Percentiles rank a stretch among this genome's conserved stretches.
These are phyloP conservation scores for Tetragnatha versicolor DNA, from an alignment of 1,140 invertebrate genomes.

Conservation along the genomic window DNA sequence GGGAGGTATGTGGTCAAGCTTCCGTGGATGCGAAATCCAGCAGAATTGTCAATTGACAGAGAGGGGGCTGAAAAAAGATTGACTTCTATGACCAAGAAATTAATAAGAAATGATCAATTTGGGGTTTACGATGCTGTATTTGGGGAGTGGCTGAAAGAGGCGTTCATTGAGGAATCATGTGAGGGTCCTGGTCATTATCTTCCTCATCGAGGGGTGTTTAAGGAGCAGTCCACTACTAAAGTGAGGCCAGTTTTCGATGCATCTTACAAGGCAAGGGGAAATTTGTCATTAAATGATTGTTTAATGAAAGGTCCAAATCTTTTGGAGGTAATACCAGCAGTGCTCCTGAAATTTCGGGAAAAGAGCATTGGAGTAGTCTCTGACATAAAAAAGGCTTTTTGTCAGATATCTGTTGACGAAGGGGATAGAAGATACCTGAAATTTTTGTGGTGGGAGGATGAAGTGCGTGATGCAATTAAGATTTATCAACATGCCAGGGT, in stretches of 20 bases:
- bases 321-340: constrained; percentile 58
- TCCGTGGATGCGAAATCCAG: not conserved
- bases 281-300: constrained; percentile 52
- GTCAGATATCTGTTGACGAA: constrained; percentile 60
- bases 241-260: constrained; percentile 59
- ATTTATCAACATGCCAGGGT: not conserved
- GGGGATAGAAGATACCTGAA: not conserved
- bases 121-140: constrained; percentile 41
- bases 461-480: not conserved
- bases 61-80: not conserved
- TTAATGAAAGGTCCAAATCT: constrained; percentile 44
- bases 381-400: constrained; percentile 64
- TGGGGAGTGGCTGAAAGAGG: not conserved
- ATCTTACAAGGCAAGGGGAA: constrained; percentile 52
- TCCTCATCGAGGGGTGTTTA: not conserved
- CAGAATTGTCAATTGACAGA: not conserved
- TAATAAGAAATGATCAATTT: not conserved
- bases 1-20: constrained; percentile 13
- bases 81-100: not conserved
- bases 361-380: constrained; percentile 61
- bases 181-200: not conserved
- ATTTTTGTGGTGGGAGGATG: constrained; percentile 21
- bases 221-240: not conserved
- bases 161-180: not conserved
- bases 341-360: constrained; percentile 62